Evolutionary conservation across 2,888 invertebrate genomes (phyloP).

Genomic region (Cerceris rybyensis): DNA sequence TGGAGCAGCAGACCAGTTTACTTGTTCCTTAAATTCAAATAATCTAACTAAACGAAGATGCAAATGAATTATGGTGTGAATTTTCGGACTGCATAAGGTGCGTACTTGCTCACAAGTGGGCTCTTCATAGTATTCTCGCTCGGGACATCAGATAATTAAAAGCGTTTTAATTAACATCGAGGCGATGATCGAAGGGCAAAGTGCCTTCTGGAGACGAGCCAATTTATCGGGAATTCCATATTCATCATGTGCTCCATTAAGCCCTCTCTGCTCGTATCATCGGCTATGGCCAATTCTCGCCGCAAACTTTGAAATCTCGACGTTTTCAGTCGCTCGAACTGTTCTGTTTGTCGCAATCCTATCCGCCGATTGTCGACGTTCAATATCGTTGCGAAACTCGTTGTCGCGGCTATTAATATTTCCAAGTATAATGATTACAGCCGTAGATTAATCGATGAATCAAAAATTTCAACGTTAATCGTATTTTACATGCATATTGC

Average conservation of each 20-base stretch:
- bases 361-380: constrained; percentile 44
- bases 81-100: too few relatives aligned
- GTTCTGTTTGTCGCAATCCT: constrained; percentile 52
- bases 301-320: constrained; percentile 56
- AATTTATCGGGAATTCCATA: constrained; percentile 60
- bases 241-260: constrained; percentile 59
- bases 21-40: too few relatives aligned
- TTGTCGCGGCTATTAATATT: constrained; percentile 32
- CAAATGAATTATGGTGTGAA: too few relatives aligned
- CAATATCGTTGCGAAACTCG: constrained; percentile 23
- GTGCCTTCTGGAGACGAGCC: constrained; percentile 55
- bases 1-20: too few relatives aligned
- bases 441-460: background rate
- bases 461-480: background rate
- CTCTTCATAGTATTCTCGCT: constrained; percentile 5
- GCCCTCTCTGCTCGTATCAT: constrained; percentile 37
- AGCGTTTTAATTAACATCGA: constrained; percentile 50
- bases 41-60: too few relatives aligned
- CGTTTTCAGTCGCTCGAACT: constrained; percentile 16
- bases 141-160: constrained; percentile 43
- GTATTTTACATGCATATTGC: too few relatives aligned
- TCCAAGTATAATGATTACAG: constrained; percentile 25
- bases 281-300: constrained; percentile 47
- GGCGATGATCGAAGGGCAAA: constrained; percentile 50
- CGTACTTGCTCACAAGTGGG: constrained; percentile 1